Percentiles rank a stretch among this genome's conserved stretches.
Evolutionary conservation across 2,888 invertebrate genomes (phyloP).

Genomic region (Lasioglossum lativentre): DNA sequence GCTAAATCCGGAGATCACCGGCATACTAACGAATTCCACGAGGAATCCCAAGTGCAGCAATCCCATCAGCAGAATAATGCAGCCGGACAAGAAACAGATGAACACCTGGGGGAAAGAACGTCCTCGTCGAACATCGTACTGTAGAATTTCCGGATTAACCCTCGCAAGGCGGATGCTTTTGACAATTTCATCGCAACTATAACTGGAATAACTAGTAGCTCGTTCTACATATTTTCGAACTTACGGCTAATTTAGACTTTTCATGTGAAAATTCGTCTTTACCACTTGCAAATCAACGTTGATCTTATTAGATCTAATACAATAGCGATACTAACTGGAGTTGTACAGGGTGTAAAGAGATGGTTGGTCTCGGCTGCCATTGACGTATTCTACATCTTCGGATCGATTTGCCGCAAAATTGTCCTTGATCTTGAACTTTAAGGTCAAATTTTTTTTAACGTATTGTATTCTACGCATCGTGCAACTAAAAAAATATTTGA

Average conservation of each 20-base stretch:
- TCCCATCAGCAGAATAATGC: slow-evolving; percentile 85
- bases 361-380: no score
- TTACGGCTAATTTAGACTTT: no score
- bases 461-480: no score
- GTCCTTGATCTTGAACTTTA: no score
- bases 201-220: no score
- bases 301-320: no score
- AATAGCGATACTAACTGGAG: no score
- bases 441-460: no score
- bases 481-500: no score
- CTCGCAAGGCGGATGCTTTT: neutral
- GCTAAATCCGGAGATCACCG: slow-evolving; percentile 87
- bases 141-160: neutral
- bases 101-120: slow-evolving; percentile 83
- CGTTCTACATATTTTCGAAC: neutral
- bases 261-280: neutral
- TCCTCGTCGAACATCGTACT: neutral
- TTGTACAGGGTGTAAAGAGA: no score
- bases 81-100: slow-evolving; percentile 86
- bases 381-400: no score
- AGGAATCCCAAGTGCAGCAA: slow-evolving; percentile 86
- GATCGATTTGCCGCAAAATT: no score
- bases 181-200: neutral
- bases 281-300: neutral
- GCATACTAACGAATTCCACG: slow-evolving; percentile 86